Evolutionary conservation across 2,797 vertebrate species (phyloP).

Genomic region (Gallinago solitaria): DNA sequence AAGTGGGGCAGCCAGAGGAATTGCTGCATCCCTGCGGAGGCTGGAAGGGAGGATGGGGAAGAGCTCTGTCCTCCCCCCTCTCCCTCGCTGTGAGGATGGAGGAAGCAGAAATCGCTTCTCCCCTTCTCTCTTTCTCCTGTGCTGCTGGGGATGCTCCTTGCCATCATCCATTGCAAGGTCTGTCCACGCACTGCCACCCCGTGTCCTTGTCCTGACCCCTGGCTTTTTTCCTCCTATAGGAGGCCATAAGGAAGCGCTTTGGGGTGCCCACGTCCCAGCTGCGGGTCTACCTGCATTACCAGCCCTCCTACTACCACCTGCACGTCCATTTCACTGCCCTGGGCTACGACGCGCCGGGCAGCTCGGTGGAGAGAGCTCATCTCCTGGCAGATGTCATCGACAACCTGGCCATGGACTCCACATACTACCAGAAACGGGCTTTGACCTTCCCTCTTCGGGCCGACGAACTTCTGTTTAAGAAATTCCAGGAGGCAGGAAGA

Average conservation of each 20-base stretch:
- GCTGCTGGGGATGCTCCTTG: neutral
- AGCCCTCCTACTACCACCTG: conserved; percentile 95
- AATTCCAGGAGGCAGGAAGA: conserved; percentile 81
- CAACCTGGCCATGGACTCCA: conserved; percentile 82
- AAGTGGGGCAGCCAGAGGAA: neutral
- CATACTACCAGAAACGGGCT: conserved; percentile 81
- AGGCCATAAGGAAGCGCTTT: conserved; percentile 81
- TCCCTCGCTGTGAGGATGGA: neutral
- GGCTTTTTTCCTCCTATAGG: conserved; percentile 70
- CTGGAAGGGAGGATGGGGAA: neutral
- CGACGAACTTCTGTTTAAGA: conserved; percentile 81
- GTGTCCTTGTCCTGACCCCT: accelerated
- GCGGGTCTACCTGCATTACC: conserved; percentile 92
- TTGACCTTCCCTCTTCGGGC: conserved; percentile 85
- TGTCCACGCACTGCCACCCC: accelerated
- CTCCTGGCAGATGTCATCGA: conserved; percentile 89
- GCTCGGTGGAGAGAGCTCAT: conserved; percentile 88
- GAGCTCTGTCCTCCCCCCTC: neutral
- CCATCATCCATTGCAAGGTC: accelerated
- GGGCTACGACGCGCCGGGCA: conserved; percentile 87
- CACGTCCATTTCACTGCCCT: conserved; percentile 93
- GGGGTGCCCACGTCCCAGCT: conserved; percentile 77
- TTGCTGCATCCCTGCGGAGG: accelerated
- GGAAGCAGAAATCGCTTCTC: neutral
- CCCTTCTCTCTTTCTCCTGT: neutral